Conservation (phyloP, 2,797 vertebrate genomes). For the Capromys pilorides region DNA sequence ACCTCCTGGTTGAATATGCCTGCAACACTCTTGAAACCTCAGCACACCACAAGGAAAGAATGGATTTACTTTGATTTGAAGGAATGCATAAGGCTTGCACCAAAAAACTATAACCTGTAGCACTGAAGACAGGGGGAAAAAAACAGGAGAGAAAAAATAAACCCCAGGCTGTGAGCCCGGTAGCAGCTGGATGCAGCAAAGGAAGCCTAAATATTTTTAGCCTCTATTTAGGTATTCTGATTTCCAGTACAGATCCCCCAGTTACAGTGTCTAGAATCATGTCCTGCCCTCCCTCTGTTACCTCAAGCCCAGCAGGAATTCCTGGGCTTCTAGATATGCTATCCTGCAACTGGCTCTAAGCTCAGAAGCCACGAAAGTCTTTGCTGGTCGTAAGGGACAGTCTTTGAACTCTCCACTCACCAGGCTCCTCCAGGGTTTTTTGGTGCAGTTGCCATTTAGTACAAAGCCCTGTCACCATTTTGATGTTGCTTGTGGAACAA, state of each 20-base stretch:
- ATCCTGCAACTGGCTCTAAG: not conserved
- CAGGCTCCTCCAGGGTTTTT: not conserved
- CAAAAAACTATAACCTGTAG: not conserved
- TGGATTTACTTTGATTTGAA: not conserved
- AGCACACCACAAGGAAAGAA: not conserved
- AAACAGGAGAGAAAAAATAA: not conserved
- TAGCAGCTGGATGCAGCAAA: not conserved
- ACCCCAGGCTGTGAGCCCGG: not conserved
- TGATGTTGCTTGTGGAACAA: slow-evolving; percentile 54
- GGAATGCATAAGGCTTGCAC: not conserved
- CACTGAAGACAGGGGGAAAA: not conserved
- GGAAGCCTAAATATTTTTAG: slow-evolving; percentile 3
- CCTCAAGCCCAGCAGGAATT: not conserved
- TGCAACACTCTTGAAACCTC: not conserved
- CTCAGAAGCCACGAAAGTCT: not conserved
- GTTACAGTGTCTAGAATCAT: slow-evolving; percentile 13
- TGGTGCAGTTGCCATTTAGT: not conserved
- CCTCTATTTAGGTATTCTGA: not conserved
- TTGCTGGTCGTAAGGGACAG: not conserved
- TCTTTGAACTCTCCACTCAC: not conserved
- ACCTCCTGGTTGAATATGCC: not conserved
- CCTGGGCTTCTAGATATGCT: not conserved
- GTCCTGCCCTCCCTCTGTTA: not conserved
- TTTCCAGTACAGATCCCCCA: not conserved
- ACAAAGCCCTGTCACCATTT: not conserved